Conservation (phyloP, 2,797 vertebrate genomes). For the Bryconaethiops microstoma region DNA sequence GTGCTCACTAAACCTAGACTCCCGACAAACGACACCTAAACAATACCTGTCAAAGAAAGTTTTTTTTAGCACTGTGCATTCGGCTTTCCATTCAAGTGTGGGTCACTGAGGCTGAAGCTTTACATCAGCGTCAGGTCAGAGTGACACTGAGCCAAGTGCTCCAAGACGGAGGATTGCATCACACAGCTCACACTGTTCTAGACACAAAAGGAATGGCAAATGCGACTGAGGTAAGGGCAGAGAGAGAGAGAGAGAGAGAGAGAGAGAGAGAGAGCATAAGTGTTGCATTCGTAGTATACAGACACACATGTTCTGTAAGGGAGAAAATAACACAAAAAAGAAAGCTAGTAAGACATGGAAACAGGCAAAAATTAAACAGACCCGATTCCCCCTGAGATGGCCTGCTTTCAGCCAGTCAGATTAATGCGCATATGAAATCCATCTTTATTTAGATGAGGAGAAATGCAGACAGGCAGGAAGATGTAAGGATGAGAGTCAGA, state of each 20-base stretch:
- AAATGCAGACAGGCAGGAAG: conserved; percentile 30
- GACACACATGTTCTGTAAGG: not conserved
- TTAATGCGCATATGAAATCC: conserved; percentile 71
- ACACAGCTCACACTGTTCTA: not conserved
- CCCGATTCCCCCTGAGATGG: conserved; percentile 7
- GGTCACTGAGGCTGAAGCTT: conserved; percentile 8
- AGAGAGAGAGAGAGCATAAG: no score
- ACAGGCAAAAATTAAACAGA: conserved; percentile 33
- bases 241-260: not conserved
- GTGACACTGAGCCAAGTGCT: not conserved
- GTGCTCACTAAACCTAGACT: no score
- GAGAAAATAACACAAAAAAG: conserved; percentile 1
- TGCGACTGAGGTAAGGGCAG: not conserved
- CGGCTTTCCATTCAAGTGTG: conserved; percentile 19
- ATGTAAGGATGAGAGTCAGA: conserved; percentile 4
- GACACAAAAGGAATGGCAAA: not conserved
- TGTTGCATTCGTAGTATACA: not conserved
- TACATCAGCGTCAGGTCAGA: conserved; percentile 5
- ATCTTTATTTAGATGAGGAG: conserved; percentile 62
- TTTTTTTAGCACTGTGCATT: not conserved
- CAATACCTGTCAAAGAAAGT: no score
- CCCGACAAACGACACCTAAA: no score
- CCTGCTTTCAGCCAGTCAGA: conserved; percentile 57
- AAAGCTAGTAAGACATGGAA: conserved; percentile 15
- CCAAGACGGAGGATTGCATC: conserved; percentile 23